Conservation (phyloP, 2,888 invertebrate genomes). For the Volucella inanis region DNA sequence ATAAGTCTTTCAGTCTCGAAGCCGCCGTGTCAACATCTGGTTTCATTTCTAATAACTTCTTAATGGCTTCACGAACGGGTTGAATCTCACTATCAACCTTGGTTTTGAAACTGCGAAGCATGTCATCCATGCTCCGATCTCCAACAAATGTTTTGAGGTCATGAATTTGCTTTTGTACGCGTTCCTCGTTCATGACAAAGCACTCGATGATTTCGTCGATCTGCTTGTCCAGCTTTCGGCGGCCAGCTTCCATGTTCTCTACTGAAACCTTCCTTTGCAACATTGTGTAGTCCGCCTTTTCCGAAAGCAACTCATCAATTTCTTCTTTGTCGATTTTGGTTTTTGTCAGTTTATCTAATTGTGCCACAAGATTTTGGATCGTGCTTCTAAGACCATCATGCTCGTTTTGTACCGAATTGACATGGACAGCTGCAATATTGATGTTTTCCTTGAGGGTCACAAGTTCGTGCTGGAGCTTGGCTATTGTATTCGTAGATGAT, state of each 20-base stretch:
- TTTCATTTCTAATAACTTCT: conserved; percentile 79
- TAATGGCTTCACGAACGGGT: conserved; percentile 78
- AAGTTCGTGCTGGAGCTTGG: conserved; percentile 11
- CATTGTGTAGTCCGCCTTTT: conserved; percentile 88
- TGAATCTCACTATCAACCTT: conserved; percentile 85
- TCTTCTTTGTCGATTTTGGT: conserved; percentile 89
- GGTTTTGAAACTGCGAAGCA: conserved; percentile 87
- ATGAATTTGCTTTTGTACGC: conserved; percentile 84
- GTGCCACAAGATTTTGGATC: conserved; percentile 19
- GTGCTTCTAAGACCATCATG: conserved; percentile 1
- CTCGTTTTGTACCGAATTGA: not conserved
- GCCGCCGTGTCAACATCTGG: conserved; percentile 87
- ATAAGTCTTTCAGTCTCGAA: conserved; percentile 88
- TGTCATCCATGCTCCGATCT: conserved; percentile 86
- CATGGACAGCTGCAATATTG: not conserved
- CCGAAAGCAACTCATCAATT: conserved; percentile 88
- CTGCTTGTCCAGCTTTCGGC: conserved; percentile 78
- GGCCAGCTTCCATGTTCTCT: conserved; percentile 87
- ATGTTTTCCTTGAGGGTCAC: not conserved
- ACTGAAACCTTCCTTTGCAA: conserved; percentile 89
- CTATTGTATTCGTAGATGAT: not conserved
- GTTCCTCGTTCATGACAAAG: conserved; percentile 78
- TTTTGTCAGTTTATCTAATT: conserved; percentile 83
- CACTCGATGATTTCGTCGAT: conserved; percentile 78
- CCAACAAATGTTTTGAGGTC: conserved; percentile 87